Base-by-base conservation (phyloP, 2,888 invertebrate species). In the Tenthredo livida region DNA sequence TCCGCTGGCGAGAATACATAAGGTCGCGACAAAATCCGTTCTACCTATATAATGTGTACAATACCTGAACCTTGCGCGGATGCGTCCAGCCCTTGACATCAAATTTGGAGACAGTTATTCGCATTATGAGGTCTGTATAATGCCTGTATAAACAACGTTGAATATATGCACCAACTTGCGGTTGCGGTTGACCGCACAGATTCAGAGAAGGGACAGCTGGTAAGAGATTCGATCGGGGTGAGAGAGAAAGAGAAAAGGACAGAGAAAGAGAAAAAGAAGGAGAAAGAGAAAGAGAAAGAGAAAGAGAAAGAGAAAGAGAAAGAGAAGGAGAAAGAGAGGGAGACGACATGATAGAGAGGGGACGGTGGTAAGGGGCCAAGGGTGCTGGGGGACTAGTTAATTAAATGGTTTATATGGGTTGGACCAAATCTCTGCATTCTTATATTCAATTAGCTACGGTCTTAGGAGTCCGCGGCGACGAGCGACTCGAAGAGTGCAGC, bases 371-470 rank as follows among this genome's bases (percentile, higher is more conserved):
- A 5, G 37, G 78, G 58, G 54, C n/a, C n/a, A 21, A 2, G 80
- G 58, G 40, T 7, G 12, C 12, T 61, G 21, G 10, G 77, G 54
- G 65, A 87, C 90, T 91, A 89, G 91, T 91, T 91, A 91, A 91
- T 91, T 91, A 90, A 91, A 90, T 90, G 90, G 89, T 91, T 91
- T 91, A 91, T 91, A 91, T 90, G 89, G 90, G 88, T 87, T 89
- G 89, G 89, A 89, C 89, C 89, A 90, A 90, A 91, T 90, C 90
- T 90, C 90, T 88, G 88, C 88, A 89, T 91, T 90, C 91, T 92
- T 90, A 90, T 91, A 91, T 91, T 92, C 91, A 91, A 92, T 92
- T 92, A 92, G 91, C 88, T 87, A 88, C 88, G 90, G 89, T 87
- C 86, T 82, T 75, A 82, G 83, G 83, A 80, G 43, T 47, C 83